A percentile compares a stretch with the other conserved stretches of the same genome.
These are phyloP conservation scores for Nephrotoma appendiculata DNA, from an alignment of 2,888 invertebrate species.

Conservation along the genomic window DNA sequence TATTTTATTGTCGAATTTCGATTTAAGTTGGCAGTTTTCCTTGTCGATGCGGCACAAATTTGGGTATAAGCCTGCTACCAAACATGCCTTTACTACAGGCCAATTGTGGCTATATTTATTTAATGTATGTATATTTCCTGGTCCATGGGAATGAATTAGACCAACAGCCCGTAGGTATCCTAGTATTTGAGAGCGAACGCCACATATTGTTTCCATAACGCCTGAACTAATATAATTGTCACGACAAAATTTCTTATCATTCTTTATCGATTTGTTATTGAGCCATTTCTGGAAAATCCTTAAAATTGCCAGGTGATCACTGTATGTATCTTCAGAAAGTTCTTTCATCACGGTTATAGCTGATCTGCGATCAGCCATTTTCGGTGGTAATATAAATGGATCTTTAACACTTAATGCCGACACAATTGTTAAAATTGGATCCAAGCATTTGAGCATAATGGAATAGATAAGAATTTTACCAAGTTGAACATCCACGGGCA, in stretches of 20 bases:
- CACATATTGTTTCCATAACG: slow-evolving; percentile 81
- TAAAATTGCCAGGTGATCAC: slow-evolving; percentile 81
- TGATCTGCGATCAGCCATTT: slow-evolving; percentile 42
- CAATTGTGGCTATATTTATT: slow-evolving; percentile 75
- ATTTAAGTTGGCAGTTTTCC: slow-evolving; percentile 43
- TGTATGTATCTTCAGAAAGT: slow-evolving; percentile 60
- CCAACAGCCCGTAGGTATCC: slow-evolving; percentile 49
- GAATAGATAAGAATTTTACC: slow-evolving; percentile 87
- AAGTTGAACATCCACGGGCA: slow-evolving; percentile 82
- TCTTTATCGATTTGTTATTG: slow-evolving; percentile 41
- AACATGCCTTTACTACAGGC: slow-evolving; percentile 81
- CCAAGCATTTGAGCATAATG: slow-evolving; percentile 79
- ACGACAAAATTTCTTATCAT: slow-evolving; percentile 56
- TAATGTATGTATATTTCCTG: slow-evolving; percentile 53
- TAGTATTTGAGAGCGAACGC: slow-evolving; percentile 67
- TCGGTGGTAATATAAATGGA: slow-evolving; percentile 61
- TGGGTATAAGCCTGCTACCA: slow-evolving; percentile 83
- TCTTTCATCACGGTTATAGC: slow-evolving; percentile 48
- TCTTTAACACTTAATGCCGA: slow-evolving; percentile 67
- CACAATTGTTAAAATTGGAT: slow-evolving; percentile 83
- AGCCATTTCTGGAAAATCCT: slow-evolving; percentile 64
- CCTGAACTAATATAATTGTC: slow-evolving; percentile 63
- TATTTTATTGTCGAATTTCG: slow-evolving; percentile 42
- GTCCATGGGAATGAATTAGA: slow-evolving; percentile 50
- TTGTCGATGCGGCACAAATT: slow-evolving; percentile 64